Conservation (phyloP, 1,140 invertebrate genomes). For the Latrodectus geometricus region DNA sequence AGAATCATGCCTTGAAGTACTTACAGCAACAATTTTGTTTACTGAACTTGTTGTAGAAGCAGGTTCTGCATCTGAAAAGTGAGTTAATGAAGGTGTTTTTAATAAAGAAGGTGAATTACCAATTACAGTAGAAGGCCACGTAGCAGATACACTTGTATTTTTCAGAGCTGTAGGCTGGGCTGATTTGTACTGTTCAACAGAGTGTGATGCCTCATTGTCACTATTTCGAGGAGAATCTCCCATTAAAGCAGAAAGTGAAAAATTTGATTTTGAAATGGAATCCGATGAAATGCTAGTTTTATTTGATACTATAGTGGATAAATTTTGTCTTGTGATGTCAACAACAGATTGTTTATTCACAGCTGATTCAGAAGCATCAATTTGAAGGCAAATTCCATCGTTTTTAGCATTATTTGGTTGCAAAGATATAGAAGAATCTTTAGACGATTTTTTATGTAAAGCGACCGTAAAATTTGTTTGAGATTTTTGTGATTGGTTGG, state of each 20-base stretch:
- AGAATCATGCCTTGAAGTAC: neutral
- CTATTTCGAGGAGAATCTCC: slow-evolving; percentile 7
- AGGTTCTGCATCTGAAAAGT: neutral
- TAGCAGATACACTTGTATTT: no score
- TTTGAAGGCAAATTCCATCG: slow-evolving; percentile 25
- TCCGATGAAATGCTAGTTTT: neutral
- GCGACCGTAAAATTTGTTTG: slow-evolving; percentile 10
- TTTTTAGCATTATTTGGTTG: slow-evolving; percentile 4
- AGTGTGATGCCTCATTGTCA: neutral
- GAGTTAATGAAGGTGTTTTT: no score
- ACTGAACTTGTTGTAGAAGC: neutral
- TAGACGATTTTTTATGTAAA: slow-evolving; percentile 12
- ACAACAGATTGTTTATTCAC: slow-evolving; percentile 8
- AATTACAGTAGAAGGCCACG: no score
- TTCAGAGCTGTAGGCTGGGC: neutral
- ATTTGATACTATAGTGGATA: neutral
- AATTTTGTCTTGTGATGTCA: neutral
- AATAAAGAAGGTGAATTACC: no score
- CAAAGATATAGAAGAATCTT: slow-evolving; percentile 14
- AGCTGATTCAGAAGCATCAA: slow-evolving; percentile 18
- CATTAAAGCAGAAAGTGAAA: slow-evolving; percentile 51
- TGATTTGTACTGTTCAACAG: neutral
- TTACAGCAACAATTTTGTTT: neutral
- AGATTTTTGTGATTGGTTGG: slow-evolving; percentile 39
- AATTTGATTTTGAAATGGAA: slow-evolving; percentile 34